phyloP scores from a whole-genome alignment of 2,113 vertebrate species.

The Henicopernis longicauda region DNA sequence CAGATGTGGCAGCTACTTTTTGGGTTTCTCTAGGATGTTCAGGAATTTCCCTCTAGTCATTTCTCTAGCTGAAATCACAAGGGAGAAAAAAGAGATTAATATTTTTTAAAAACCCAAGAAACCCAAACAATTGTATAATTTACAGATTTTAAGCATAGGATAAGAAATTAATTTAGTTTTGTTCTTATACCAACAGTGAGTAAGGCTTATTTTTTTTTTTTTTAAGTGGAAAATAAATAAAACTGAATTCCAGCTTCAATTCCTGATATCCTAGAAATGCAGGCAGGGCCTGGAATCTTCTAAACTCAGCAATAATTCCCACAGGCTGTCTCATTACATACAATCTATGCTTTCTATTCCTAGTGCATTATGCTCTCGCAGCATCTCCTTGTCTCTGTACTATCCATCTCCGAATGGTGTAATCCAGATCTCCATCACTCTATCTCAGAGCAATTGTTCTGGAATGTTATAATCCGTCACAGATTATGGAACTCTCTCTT shows the following conservation, averaged over 20 bases:
- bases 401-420: constrained; percentile 28
- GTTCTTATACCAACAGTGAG: background rate
- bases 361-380: background rate
- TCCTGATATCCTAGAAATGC: background rate
- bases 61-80: constrained; percentile 89
- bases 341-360: constrained; percentile 18
- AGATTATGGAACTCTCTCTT: constrained; percentile 63
- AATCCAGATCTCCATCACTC: constrained; percentile 45
- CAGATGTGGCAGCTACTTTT: constrained; percentile 78
- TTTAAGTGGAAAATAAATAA: background rate
- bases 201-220: background rate
- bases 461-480: constrained; percentile 61
- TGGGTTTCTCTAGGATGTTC: constrained; percentile 96
- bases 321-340: constrained; percentile 47
- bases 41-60: constrained; percentile 99
- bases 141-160: background rate
- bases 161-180: background rate
- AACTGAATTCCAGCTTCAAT: background rate
- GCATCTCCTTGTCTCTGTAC: background rate
- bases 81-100: background rate
- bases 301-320: constrained; percentile 32
- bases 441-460: constrained; percentile 44
- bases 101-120: background rate
- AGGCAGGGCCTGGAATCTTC: constrained; percentile 10
- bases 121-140: background rate